phyloP scores from a whole-genome alignment of 2,113 vertebrate species.

The Nicator chloris region DNA sequence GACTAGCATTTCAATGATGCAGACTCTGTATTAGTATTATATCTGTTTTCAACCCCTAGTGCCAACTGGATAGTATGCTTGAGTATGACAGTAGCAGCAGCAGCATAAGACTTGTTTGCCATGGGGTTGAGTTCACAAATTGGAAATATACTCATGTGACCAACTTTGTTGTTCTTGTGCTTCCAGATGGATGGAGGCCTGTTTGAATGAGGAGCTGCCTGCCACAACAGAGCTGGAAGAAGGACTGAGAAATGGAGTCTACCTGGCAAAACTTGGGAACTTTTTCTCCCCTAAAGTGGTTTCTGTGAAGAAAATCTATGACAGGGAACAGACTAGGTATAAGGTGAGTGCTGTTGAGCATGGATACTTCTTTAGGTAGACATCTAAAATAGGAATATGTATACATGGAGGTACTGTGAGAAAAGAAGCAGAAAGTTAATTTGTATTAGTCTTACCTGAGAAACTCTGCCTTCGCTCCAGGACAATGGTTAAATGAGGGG shows the following conservation, averaged over 20 bases:
- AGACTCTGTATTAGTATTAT: not conserved
- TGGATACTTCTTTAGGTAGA: not conserved
- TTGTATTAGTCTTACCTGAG: not conserved
- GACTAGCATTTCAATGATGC: not conserved
- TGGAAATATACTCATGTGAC: not conserved
- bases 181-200: conserved; percentile 96
- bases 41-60: fast-evolving
- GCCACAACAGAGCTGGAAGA: conserved; percentile 97
- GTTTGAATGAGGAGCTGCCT: conserved; percentile 91
- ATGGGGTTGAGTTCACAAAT: not conserved
- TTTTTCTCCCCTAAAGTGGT: conserved; percentile 96
- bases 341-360: conserved; percentile 74
- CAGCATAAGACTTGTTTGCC: not conserved
- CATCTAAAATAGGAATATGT: not conserved
- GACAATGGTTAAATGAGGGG: not conserved
- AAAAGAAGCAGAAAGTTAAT: not conserved
- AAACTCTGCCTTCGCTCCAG: not conserved
- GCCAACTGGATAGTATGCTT: not conserved
- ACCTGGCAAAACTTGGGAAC: conserved; percentile 95
- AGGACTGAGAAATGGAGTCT: conserved; percentile 93
- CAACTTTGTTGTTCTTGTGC: not conserved
- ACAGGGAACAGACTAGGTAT: conserved; percentile 94
- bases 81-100: not conserved
- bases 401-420: not conserved
- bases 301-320: conserved; percentile 96